phyloP scores from a whole-genome alignment of 2,888 invertebrate species.

The Synergus japonicus region DNA sequence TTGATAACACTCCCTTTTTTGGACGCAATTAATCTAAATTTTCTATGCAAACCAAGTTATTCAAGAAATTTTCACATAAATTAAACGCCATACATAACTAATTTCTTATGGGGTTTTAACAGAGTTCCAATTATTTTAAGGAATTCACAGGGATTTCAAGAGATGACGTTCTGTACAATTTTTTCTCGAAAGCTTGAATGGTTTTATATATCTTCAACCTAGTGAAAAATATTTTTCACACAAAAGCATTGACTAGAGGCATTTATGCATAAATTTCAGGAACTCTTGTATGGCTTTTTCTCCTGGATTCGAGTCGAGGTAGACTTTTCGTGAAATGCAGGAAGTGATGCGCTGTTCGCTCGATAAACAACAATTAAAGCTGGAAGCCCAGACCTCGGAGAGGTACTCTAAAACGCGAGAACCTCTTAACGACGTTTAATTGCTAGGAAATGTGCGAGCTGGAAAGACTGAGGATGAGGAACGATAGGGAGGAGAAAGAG shows the following conservation, averaged over 20 bases:
- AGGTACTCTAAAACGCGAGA: slow-evolving; percentile 60
- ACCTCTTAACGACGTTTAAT: slow-evolving; percentile 68
- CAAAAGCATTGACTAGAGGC: background rate
- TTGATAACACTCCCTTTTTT: background rate
- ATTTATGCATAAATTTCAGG: background rate
- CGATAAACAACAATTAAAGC: slow-evolving; percentile 68
- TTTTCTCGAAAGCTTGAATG: too few species aligned
- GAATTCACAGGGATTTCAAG: too few species aligned
- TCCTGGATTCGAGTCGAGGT: slow-evolving; percentile 1
- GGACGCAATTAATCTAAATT: background rate
- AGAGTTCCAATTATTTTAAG: too few species aligned
- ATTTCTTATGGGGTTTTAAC: too few species aligned
- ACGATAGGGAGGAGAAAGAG: slow-evolving; percentile 36
- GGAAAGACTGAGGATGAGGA: slow-evolving; percentile 48
- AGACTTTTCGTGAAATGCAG: slow-evolving; percentile 28
- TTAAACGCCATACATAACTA: background rate
- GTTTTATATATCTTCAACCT: too few species aligned
- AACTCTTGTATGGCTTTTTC: slow-evolving; percentile 11
- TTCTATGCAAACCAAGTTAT: background rate
- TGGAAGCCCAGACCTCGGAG: slow-evolving; percentile 52
- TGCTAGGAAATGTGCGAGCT: slow-evolving; percentile 57
- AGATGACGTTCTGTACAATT: too few species aligned
- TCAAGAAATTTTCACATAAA: background rate
- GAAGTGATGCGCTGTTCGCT: slow-evolving; percentile 53
- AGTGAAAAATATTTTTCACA: too few species aligned